phyloP scores from a whole-genome alignment of 2,113 vertebrate genomes.

The Nannospalax galili region DNA sequence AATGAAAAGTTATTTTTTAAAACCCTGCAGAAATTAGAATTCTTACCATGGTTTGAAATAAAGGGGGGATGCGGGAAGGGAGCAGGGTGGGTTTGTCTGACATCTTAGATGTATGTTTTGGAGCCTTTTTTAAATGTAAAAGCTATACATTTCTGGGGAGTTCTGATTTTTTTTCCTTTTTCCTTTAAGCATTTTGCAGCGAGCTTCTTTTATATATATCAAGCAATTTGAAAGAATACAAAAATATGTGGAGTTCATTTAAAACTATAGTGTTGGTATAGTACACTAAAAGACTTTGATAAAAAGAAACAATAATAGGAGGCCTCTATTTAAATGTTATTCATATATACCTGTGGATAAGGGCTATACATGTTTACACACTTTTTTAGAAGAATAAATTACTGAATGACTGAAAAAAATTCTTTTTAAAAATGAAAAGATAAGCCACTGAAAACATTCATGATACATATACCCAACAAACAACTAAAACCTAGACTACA shows the following conservation, averaged over 20 bases:
- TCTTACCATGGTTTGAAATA: slow-evolving; percentile 84
- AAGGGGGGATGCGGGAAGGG: slow-evolving; percentile 66
- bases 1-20: slow-evolving; percentile 89
- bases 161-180: slow-evolving; percentile 89
- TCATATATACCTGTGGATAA: slow-evolving; percentile 96
- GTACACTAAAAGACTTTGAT: slow-evolving; percentile 95
- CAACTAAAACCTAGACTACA: slow-evolving; percentile 21
- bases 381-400: slow-evolving; percentile 99
- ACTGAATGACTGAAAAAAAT: slow-evolving; percentile 99
- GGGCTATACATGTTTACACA: slow-evolving; percentile 99
- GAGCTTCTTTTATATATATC: slow-evolving; percentile 94
- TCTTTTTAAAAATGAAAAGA: too few relatives aligned
- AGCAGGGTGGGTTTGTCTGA: slow-evolving; percentile 86
- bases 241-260: slow-evolving; percentile 90
- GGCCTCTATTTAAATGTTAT: slow-evolving; percentile 99
- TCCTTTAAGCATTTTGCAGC: too few relatives aligned
- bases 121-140: slow-evolving; percentile 94
- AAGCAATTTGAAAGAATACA: slow-evolving; percentile 89
- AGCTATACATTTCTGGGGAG: slow-evolving; percentile 98
- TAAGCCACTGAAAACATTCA: neutral
- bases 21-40: slow-evolving; percentile 87
- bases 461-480: neutral
- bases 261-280: slow-evolving; percentile 93
- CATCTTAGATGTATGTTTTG: slow-evolving; percentile 97
- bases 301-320: slow-evolving; percentile 94